Evolutionary conservation across 2,888 invertebrate species (phyloP).

Genomic region (Aplocera efformata): DNA sequence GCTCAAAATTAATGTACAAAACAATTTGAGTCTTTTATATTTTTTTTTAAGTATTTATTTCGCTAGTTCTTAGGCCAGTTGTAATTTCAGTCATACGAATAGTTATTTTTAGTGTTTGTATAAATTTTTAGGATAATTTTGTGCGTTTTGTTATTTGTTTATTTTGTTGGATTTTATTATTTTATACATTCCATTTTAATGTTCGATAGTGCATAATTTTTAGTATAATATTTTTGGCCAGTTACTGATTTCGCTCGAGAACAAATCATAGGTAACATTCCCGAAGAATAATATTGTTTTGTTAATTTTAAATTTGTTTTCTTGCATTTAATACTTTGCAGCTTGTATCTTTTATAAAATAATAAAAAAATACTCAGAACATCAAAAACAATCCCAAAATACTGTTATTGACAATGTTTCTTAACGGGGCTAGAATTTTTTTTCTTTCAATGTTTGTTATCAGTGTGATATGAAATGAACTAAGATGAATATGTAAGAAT

Average conservation of each 20-base stretch:
- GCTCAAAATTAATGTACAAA: conserved; percentile 78
- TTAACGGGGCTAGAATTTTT: no score
- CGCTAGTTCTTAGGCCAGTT: conserved; percentile 69
- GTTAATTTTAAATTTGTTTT: no score
- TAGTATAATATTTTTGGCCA: conserved; percentile 10
- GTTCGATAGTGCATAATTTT: conserved; percentile 35
- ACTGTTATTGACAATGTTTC: no score
- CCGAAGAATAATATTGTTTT: no score
- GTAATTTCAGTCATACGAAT: conserved; percentile 65
- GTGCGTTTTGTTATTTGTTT: conserved; percentile 62
- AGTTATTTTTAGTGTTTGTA: conserved; percentile 33
- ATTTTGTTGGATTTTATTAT: conserved; percentile 64
- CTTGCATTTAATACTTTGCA: no score
- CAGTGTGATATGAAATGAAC: conserved; percentile 60
- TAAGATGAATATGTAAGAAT: conserved; percentile 45
- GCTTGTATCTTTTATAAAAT: no score
- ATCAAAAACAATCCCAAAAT: no score
- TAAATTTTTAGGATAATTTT: conserved; percentile 40
- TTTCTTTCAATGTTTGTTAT: conserved; percentile 13
- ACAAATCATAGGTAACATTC: no score
- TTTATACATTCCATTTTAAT: conserved; percentile 55
- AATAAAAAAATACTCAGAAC: no score
- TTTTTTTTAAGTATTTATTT: conserved; percentile 69
- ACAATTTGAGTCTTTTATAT: conserved; percentile 31
- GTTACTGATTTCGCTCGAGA: background rate